These are phyloP conservation scores for Isurus oxyrinchus DNA, from an alignment of 2,113 vertebrate genomes.

Conservation along the genomic window DNA sequence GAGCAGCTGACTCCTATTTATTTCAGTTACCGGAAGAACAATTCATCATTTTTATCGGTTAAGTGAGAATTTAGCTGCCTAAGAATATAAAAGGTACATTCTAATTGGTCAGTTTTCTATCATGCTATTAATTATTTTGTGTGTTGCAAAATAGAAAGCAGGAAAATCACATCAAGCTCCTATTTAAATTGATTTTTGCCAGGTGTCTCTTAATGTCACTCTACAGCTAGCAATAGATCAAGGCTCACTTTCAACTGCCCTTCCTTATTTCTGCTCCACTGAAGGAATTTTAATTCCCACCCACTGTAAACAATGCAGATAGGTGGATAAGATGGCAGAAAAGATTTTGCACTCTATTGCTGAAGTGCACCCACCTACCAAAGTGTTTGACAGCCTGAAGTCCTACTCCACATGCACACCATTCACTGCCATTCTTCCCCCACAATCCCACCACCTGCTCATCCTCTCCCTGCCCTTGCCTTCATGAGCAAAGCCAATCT, in stretches of 20 bases:
- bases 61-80: not conserved
- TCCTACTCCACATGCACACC: not conserved
- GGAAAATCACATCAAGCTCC: not conserved
- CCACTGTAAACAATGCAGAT: not conserved
- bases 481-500: not conserved
- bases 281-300: not conserved
- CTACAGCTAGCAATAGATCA: not conserved
- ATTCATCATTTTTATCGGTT: not conserved
- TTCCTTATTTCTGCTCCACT: not conserved
- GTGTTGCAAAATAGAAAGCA: not conserved
- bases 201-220: not conserved
- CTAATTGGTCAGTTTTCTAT: not conserved
- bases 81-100: not conserved
- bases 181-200: not conserved
- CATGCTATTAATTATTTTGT: not conserved
- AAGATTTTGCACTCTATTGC: not conserved
- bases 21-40: not conserved
- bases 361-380: not conserved
- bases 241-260: not conserved
- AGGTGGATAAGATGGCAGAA: not conserved
- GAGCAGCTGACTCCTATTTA: not conserved
- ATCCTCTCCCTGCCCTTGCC: not conserved
- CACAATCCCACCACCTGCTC: too few relatives aligned
- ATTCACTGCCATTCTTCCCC: not conserved
- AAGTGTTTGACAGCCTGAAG: not conserved